A percentile compares a stretch with the other conserved stretches of the same genome.
Evolutionary conservation across 2,888 invertebrate genomes (phyloP).

Genomic region (Incurvaria masculella): DNA sequence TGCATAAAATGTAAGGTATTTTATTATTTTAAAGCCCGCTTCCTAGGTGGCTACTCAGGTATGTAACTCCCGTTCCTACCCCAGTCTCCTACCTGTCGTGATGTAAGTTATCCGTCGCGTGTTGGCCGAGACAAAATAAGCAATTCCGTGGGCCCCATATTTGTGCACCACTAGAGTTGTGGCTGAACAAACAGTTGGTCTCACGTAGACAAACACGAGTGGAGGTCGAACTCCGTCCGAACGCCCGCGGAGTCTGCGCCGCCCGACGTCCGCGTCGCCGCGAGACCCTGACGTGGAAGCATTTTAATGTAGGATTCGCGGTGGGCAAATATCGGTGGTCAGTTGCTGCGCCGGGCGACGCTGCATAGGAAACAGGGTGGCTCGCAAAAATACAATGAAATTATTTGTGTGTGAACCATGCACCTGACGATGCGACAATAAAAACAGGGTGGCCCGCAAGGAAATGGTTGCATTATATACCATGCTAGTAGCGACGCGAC

Average conservation of each 20-base stretch:
- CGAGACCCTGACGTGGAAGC: neutral
- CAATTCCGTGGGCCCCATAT: constrained; percentile 53
- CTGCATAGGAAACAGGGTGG: neutral
- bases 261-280: neutral
- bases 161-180: constrained; percentile 55
- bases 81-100: constrained; percentile 35
- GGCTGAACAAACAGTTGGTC: constrained; percentile 49
- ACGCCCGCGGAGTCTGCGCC: constrained; percentile 25
- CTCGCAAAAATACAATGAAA: neutral
- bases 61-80: neutral
- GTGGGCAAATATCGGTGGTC: neutral
- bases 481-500: no score
- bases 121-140: constrained; percentile 56
- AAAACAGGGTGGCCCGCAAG: no score
- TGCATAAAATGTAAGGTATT: no score
- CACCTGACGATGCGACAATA: no score
- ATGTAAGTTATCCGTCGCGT: constrained; percentile 30
- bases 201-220: constrained; percentile 52
- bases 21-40: no score
- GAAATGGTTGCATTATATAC: no score
- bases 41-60: no score
- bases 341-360: neutral
- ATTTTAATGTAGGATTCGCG: neutral
- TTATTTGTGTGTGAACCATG: no score
- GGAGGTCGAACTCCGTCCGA: constrained; percentile 44